A percentile compares a stretch with the other conserved stretches of the same genome.
Conservation (phyloP, 2,113 vertebrate species). For the Vicugna pacos region DNA sequence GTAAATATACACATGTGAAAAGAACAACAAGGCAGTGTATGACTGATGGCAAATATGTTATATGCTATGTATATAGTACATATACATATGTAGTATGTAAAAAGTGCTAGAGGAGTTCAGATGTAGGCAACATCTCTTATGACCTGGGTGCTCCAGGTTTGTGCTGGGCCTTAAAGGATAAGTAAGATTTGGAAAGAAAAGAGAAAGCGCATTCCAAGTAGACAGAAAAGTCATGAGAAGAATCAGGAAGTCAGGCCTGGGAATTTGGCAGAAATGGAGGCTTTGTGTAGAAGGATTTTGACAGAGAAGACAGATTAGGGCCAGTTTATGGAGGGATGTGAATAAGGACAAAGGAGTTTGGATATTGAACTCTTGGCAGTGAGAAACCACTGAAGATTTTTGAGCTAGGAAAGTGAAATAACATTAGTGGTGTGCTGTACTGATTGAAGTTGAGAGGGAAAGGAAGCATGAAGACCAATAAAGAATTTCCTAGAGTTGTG, state of each 20-base stretch:
- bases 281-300: background rate
- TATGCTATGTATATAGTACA: background rate
- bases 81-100: background rate
- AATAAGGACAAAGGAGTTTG: background rate
- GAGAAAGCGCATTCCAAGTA: background rate
- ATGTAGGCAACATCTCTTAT: background rate
- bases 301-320: background rate
- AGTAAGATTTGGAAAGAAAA: background rate
- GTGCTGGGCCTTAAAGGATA: background rate
- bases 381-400: constrained; percentile 5
- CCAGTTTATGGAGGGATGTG: background rate
- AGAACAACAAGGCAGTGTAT: background rate
- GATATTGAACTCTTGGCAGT: background rate
- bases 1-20: background rate
- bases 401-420: background rate
- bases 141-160: background rate
- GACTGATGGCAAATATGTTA: background rate
- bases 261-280: background rate
- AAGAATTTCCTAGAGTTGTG: background rate
- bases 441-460: background rate
- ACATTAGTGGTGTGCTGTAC: background rate
- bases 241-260: background rate
- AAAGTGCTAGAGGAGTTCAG: background rate
- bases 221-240: background rate
- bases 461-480: background rate